Conservation (phyloP, 2,888 invertebrate genomes). For the Capitulum mitella region DNA sequence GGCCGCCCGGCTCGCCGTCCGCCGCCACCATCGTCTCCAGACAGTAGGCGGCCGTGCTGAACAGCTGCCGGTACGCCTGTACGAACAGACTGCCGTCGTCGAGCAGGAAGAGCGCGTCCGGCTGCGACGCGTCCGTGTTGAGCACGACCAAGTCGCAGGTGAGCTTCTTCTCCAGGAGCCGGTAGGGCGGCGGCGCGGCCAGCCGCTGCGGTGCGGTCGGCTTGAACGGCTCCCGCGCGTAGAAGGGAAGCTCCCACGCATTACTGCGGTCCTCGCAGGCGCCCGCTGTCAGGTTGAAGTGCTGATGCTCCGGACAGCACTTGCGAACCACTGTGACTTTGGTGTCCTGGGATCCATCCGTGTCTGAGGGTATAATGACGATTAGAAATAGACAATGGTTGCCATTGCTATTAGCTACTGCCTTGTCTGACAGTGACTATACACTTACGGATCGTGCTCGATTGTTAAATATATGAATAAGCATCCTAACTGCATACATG, state of each 20-base stretch:
- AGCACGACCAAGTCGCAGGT: constrained; percentile 28
- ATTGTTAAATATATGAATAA: too few species aligned
- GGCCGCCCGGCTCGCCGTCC: not conserved
- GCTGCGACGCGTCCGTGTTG: constrained; percentile 28
- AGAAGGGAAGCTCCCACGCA: not conserved
- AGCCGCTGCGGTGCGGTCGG: not conserved
- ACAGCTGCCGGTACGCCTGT: constrained; percentile 31
- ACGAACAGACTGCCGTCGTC: constrained; percentile 34
- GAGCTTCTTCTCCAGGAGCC: constrained; percentile 28
- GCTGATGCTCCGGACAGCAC: constrained; percentile 32
- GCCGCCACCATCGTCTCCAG: constrained; percentile 32
- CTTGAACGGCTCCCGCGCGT: not conserved
- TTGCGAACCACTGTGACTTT: constrained; percentile 31
- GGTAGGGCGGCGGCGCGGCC: not conserved
- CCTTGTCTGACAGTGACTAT: too few species aligned
- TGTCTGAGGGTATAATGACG: not conserved
- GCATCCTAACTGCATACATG: too few species aligned
- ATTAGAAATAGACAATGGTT: too few species aligned
- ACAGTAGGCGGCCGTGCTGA: constrained; percentile 33
- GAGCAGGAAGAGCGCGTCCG: constrained; percentile 30
- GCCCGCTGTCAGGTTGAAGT: constrained; percentile 30
- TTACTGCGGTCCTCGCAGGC: constrained; percentile 29
- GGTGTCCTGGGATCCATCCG: not conserved
- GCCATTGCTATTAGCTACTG: too few species aligned
- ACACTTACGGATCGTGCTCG: too few species aligned